Percentiles rank a stretch among this genome's conserved stretches.
Conservation (phyloP, 2,888 invertebrate species). For the Cylloceria caligata region DNA sequence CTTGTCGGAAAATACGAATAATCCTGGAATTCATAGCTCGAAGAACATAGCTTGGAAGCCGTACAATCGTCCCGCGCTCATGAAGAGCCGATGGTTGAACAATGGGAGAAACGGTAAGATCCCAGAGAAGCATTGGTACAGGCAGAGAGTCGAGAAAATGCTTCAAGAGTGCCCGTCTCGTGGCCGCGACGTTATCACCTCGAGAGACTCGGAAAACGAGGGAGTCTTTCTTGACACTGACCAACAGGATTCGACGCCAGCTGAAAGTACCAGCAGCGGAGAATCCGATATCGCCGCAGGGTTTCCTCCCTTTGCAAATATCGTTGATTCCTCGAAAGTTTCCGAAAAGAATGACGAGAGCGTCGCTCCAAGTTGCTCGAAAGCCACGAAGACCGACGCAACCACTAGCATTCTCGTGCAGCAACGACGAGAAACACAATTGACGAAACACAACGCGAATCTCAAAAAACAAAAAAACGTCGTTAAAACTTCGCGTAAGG, state of each 20-base stretch:
- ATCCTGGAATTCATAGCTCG: conserved; percentile 20
- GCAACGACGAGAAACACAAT: conserved; percentile 15
- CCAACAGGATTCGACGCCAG: conserved; percentile 52
- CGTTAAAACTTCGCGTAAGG: conserved; percentile 29
- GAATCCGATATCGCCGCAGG: conserved; percentile 37
- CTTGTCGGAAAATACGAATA: conserved; percentile 60
- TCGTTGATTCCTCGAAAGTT: conserved; percentile 25
- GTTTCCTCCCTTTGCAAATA: conserved; percentile 29
- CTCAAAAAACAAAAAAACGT: conserved; percentile 24
- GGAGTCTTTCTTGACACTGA: conserved; percentile 70
- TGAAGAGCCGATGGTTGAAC: conserved; percentile 57
- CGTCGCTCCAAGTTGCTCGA: conserved; percentile 25
- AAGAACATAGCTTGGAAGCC: conserved; percentile 56
- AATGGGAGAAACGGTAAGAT: conserved; percentile 46
- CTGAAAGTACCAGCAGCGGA: conserved; percentile 38
- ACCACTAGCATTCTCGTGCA: background rate
- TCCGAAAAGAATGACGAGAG: background rate
- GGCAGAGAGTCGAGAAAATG: conserved; percentile 53
- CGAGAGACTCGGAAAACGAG: conserved; percentile 66
- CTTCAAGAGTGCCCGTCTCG: conserved; percentile 42
- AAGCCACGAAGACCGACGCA: background rate
- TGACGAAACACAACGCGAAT: background rate
- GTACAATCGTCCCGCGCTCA: conserved; percentile 48
- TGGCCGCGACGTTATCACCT: conserved; percentile 43
- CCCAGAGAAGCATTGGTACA: conserved; percentile 59